Evolutionary conservation across 2,888 invertebrate species (phyloP).

Genomic region (Petrolisthes cinctipes): DNA sequence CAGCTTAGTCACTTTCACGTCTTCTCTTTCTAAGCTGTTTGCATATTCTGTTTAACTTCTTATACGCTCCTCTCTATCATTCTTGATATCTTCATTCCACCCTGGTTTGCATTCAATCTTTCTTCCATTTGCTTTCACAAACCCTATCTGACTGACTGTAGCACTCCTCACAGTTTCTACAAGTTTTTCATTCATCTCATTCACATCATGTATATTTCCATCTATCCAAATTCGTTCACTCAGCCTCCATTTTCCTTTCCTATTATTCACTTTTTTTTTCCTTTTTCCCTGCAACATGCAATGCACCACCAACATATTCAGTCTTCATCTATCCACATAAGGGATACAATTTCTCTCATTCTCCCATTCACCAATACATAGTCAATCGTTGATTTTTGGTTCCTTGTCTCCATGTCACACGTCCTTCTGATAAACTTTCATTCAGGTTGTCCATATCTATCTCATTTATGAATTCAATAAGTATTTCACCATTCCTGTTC

Average conservation of each 20-base stretch:
- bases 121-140: not conserved
- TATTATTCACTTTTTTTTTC: not conserved
- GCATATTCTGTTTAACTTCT: no score
- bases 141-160: not conserved
- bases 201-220: not conserved
- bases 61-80: no score
- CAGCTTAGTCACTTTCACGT: no score
- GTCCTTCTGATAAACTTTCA: not conserved
- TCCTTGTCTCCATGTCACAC: constrained; percentile 2
- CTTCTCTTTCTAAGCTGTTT: no score
- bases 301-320: constrained; percentile 2
- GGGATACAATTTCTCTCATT: not conserved
- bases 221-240: not conserved
- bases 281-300: not conserved
- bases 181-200: not conserved
- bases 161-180: not conserved
- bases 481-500: no score
- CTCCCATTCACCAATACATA: constrained; percentile 11
- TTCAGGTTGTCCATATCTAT: constrained; percentile 1
- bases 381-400: constrained; percentile 6
- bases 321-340: constrained; percentile 14
- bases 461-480: not conserved
- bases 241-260: not conserved
- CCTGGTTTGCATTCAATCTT: not conserved
- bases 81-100: no score